A percentile compares a stretch with the other conserved stretches of the same genome.
Evolutionary conservation across 2,888 invertebrate genomes (phyloP).

Genomic region (Zygogramma bicolorata): DNA sequence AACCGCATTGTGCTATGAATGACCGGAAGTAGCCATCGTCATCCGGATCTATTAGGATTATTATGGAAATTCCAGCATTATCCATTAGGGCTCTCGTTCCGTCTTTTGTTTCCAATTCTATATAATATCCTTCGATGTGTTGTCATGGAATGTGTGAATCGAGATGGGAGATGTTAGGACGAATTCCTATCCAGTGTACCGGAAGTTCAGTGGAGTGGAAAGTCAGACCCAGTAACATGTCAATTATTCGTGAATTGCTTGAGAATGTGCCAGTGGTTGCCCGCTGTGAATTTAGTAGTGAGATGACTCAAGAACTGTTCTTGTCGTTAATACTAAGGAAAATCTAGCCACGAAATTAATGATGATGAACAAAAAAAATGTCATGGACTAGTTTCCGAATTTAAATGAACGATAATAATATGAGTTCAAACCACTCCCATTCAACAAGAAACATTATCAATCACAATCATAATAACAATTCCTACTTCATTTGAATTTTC

Average conservation of each 20-base stretch:
- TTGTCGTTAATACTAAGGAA: too few species aligned
- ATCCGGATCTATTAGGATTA: constrained; percentile 50
- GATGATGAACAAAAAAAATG: too few species aligned
- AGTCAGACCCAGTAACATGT: background rate
- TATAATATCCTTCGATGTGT: background rate
- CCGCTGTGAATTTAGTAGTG: background rate
- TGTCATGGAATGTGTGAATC: background rate
- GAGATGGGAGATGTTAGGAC: background rate
- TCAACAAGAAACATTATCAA: too few species aligned
- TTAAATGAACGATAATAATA: too few species aligned
- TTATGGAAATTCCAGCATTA: constrained; percentile 47
- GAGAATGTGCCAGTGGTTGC: background rate
- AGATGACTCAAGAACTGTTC: too few species aligned
- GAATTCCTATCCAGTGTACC: background rate
- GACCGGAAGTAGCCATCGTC: constrained; percentile 51
- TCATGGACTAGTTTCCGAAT: too few species aligned
- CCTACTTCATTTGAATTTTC: too few species aligned
- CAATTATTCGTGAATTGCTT: background rate
- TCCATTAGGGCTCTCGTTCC: constrained; percentile 4
- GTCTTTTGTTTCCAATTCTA: background rate
- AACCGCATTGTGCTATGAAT: constrained; percentile 52
- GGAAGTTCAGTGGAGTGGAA: background rate
- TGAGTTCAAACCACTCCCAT: too few species aligned
- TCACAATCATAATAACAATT: too few species aligned
- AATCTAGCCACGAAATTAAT: too few species aligned